Percentiles rank a stretch among this genome's conserved stretches.
Conservation (phyloP, 2,797 vertebrate species). For the Enteromius paludinosus region DNA sequence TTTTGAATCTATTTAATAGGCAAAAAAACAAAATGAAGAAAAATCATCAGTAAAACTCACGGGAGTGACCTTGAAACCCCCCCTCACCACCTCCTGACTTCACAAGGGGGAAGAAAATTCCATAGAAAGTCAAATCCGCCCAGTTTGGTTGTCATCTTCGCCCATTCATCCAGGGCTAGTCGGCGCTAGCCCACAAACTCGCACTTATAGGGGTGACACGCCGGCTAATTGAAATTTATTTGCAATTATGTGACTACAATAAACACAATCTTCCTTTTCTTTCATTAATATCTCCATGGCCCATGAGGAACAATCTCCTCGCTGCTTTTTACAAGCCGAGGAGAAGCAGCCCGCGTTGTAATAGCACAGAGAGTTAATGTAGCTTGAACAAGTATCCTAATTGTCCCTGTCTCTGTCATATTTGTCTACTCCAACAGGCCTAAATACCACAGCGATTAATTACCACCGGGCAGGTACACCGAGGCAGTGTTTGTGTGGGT, state of each 20-base stretch:
- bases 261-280: constrained; percentile 91
- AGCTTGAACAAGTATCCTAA: constrained; percentile 98
- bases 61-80: constrained; percentile 53
- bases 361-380: constrained; percentile 97
- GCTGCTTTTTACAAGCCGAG: constrained; percentile 89
- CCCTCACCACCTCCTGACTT: background rate
- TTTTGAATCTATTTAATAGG: constrained; percentile 35
- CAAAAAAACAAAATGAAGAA: constrained; percentile 1
- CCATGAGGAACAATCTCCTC: constrained; percentile 86
- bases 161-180: constrained; percentile 16
- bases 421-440: constrained; percentile 96
- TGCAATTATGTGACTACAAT: constrained; percentile 91
- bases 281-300: constrained; percentile 88
- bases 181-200: constrained; percentile 74
- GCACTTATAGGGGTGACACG: constrained; percentile 88
- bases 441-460: constrained; percentile 99
- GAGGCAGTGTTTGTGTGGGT: constrained; percentile 64
- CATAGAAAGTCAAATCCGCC: constrained; percentile 54
- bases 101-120: constrained; percentile 34
- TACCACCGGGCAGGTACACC: constrained; percentile 92
- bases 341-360: constrained; percentile 86
- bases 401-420: constrained; percentile 99
- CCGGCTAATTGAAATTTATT: constrained; percentile 97
- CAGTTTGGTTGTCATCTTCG: constrained; percentile 13
- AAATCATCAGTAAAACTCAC: constrained; percentile 20